Conservation (phyloP, 2,797 vertebrate genomes). For the Cephalopachus bancanus region DNA sequence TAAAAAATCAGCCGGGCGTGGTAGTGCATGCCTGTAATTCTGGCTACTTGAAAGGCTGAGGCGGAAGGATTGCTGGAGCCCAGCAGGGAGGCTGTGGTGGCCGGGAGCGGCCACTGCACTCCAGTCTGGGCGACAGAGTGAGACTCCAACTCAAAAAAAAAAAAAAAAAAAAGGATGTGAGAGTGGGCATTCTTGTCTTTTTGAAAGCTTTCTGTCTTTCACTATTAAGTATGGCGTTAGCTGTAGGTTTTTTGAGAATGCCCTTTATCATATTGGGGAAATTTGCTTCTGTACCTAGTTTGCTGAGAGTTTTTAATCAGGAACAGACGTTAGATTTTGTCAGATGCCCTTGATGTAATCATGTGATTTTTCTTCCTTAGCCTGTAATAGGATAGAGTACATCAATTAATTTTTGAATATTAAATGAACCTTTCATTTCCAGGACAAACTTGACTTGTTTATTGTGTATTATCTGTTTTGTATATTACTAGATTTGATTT, state of each 20-base stretch:
- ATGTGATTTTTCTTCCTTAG: neutral
- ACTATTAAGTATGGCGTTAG: neutral
- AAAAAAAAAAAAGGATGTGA: neutral
- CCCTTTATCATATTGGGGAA: constrained; percentile 29
- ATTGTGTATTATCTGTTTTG: neutral
- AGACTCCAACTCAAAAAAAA: too few species aligned
- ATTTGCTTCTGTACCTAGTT: neutral
- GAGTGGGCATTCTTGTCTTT: constrained; percentile 7
- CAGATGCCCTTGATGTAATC: neutral
- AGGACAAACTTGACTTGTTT: neutral
- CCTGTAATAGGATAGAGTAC: neutral
- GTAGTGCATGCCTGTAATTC: too few species aligned
- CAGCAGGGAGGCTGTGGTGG: too few species aligned
- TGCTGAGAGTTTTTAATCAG: neutral
- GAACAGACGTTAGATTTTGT: neutral
- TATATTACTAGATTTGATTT: neutral
- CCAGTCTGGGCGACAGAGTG: too few species aligned
- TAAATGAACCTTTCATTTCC: neutral
- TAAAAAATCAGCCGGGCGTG: too few species aligned
- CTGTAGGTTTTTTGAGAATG: neutral
- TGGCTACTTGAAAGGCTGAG: too few species aligned
- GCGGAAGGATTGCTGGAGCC: too few species aligned
- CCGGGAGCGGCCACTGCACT: too few species aligned
- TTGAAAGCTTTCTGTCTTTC: constrained; percentile 13
- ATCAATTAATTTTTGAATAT: constrained; percentile 20